Conservation (phyloP, 2,113 vertebrate species). For the Microtus montanus region DNA sequence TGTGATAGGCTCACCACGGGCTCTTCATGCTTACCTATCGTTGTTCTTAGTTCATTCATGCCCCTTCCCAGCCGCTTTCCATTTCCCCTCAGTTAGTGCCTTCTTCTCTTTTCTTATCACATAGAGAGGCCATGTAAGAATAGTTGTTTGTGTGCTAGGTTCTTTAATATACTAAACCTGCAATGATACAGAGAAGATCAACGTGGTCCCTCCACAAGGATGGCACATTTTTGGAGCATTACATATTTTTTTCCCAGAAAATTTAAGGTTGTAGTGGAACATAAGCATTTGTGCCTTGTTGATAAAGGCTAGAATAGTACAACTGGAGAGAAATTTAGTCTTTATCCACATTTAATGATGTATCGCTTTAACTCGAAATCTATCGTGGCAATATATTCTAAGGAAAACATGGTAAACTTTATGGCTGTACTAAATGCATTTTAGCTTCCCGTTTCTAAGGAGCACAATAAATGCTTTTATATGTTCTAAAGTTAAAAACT, state of each 20-base stretch:
- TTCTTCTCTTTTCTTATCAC: background rate
- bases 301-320: background rate
- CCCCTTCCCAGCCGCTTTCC: background rate
- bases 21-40: background rate
- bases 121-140: conserved; percentile 19
- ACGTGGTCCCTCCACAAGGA: accelerated
- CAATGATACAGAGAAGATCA: background rate
- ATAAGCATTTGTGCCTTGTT: background rate
- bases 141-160: background rate
- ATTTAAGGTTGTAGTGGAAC: background rate
- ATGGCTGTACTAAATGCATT: background rate
- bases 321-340: background rate
- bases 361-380: background rate
- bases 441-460: background rate
- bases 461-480: background rate
- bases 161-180: background rate
- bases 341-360: background rate
- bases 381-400: background rate
- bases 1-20: background rate
- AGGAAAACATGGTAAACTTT: background rate
- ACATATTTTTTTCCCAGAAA: background rate
- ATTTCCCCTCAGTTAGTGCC: background rate
- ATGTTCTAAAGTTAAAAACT: background rate
- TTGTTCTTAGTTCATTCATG: too few relatives aligned
- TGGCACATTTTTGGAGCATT: background rate